Evolutionary conservation across 1,140 invertebrate genomes (phyloP).

Genomic region (Drosophila parabipectinata): DNA sequence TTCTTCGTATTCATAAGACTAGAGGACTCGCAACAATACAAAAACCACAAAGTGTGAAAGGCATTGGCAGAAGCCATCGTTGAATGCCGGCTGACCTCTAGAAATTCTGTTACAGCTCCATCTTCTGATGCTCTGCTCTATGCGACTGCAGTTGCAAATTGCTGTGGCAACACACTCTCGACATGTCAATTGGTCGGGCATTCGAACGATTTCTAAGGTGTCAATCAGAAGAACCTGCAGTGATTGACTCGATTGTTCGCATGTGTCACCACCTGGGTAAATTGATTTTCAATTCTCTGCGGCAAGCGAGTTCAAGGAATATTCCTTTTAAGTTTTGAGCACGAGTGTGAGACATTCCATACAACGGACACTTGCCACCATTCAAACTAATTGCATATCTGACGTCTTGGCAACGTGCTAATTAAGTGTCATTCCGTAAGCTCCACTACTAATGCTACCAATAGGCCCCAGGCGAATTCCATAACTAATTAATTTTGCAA

Average conservation of each 20-base stretch:
- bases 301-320: neutral
- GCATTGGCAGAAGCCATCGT: neutral
- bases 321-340: constrained; percentile 10
- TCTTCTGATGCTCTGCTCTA: constrained; percentile 2
- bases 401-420: constrained; percentile 37
- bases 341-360: neutral
- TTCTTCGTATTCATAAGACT: constrained; percentile 38
- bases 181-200: constrained; percentile 25
- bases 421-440: constrained; percentile 28
- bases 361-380: neutral
- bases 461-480: constrained; percentile 28
- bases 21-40: constrained; percentile 17
- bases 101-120: neutral
- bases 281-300: constrained; percentile 32
- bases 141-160: constrained; percentile 52
- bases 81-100: constrained; percentile 19
- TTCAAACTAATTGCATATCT: constrained; percentile 10
- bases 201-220: constrained; percentile 32
- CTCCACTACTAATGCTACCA: constrained; percentile 7
- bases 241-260: constrained; percentile 50
- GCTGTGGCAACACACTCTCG: constrained; percentile 41
- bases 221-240: constrained; percentile 50
- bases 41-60: constrained; percentile 24
- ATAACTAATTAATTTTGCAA: constrained; percentile 60
- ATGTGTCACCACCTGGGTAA: constrained; percentile 18